Base-by-base conservation (phyloP, 1,140 invertebrate species). In the Patella vulgata region DNA sequence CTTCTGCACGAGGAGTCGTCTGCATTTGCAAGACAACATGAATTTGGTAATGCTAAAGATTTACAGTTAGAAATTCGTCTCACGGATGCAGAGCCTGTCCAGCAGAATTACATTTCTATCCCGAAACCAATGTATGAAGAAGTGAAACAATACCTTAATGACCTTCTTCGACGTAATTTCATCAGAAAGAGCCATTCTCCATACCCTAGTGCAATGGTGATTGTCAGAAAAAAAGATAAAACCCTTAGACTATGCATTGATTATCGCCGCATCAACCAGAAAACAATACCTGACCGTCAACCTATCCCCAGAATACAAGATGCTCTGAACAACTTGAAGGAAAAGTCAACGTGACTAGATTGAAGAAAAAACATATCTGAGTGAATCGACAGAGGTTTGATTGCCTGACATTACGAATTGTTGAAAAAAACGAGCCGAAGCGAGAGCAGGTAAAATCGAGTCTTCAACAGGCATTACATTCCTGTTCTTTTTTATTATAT, bases 191-290 rank as follows among this genome's bases (percentile, higher is more conserved):
- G 47, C 9, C 14, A 11, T 17, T 51, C 39, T 19, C 3, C 44
- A 17, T 67, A 62, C 46, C 31, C 56, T 11, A 55, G 40, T 3
- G 60, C 60, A 5, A 46, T 74, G 1, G 68, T 74, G 8, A 44
- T 66, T 21, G 68, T 63, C 11, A 25, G 59, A 2, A 66, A 70
- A 36, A 61, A 63, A 47, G 57, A 62, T 53, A 3, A 19, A 14
- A 59, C 8, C 3, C 39, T 70, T 12, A 25, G 43, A n/a, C 47
- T 50, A 23, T 50, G 47, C 23, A 23, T 25, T 23, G 47, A 50
- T 25, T 23, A 25, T 17, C 47, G 47, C 30, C 47, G 30, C 9
- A 17, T 50, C 3, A 50, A 50, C 21, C 17, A 50, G 4, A 50
- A 9, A 23, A 9, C 47, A 5, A 21, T 4, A 17, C 25, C 9